Evolutionary conservation across 2,113 vertebrate genomes (phyloP), one percentile per base, ranked within the genome.

Genomic region (Cyphomyrus plagiostoma): DNA sequence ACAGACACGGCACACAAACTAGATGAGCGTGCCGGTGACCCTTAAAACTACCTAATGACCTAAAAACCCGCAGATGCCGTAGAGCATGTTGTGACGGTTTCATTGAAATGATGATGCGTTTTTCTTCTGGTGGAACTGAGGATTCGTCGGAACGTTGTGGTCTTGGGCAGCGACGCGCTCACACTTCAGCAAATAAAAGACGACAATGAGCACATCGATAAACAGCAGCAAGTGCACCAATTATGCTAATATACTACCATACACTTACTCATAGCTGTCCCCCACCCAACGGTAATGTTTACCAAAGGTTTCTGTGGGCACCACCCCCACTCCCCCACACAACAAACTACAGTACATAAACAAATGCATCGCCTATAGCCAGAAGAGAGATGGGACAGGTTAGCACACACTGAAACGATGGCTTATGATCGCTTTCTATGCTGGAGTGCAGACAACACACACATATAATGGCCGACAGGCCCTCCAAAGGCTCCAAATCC

Each of bases 401-500:
- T 42, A 80, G 35, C 30, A 89, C 21, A 89, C 26, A 3, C 3
- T 30, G n/a, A 30, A 70, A 3, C 0, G 3, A 3, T 11, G 62
- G 1, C 8, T 66, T 11, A 66, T 66, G 56, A 66, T 17, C n/a
- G 30, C 26, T 39, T 74, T 35, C 66, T 74, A 35, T 35, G 9
- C 66, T 74, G 66, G 23, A 39, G 23, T 62, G 77, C 70, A 85
- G 19, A 80, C 26, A 62, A 88, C n/a, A 62, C 86, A 53, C 86
- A 80, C 30, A 82, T 46, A 15, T 21, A 13, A 17, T 45, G 15
- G 19, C 48, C 48, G 26, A 26, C 62, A 42, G 26, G 45, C 89
- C 13, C 42, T 13, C 70, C 49, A 1, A 4, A 77, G 3, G 56
- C 90, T 89, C 89, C 86, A 88, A 90, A 90, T 91, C 91, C n/a